Percentiles rank a stretch among this genome's conserved stretches.
Conservation (phyloP, 1,140 invertebrate species). For the Melanaphis sacchari region DNA sequence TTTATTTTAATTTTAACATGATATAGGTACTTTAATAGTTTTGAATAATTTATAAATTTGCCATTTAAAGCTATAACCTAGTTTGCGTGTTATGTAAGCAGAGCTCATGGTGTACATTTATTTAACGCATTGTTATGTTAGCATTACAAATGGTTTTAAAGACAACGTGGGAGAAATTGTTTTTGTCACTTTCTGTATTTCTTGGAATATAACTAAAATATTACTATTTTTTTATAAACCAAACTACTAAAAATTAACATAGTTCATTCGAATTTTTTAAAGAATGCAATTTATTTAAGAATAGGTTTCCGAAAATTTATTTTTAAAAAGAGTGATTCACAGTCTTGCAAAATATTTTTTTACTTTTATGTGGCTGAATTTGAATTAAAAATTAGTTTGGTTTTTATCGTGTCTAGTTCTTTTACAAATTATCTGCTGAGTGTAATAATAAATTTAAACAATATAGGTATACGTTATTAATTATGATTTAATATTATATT, state of each 20-base stretch:
- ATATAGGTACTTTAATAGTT: background rate
- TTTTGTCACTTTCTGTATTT: background rate
- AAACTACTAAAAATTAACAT: background rate
- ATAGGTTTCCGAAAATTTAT: background rate
- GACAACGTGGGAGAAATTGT: background rate
- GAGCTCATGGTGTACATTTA: background rate
- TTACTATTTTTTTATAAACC: background rate
- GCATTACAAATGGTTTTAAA: background rate
- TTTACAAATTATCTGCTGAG: background rate
- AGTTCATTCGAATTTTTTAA: background rate
- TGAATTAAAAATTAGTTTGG: background rate
- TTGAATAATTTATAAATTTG: background rate
- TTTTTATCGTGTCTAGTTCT: background rate
- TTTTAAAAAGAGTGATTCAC: background rate
- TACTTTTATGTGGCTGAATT: background rate
- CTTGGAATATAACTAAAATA: background rate
- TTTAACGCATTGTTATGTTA: constrained; percentile 39
- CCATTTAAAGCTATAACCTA: background rate
- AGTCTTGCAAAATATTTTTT: background rate
- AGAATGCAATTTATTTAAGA: background rate
- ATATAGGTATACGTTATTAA: no score
- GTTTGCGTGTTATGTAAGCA: background rate
- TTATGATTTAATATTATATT: no score
- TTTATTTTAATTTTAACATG: background rate
- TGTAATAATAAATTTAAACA: background rate